Evolutionary conservation across 2,888 invertebrate genomes (phyloP).

Genomic region (Ectemnius cavifrons): DNA sequence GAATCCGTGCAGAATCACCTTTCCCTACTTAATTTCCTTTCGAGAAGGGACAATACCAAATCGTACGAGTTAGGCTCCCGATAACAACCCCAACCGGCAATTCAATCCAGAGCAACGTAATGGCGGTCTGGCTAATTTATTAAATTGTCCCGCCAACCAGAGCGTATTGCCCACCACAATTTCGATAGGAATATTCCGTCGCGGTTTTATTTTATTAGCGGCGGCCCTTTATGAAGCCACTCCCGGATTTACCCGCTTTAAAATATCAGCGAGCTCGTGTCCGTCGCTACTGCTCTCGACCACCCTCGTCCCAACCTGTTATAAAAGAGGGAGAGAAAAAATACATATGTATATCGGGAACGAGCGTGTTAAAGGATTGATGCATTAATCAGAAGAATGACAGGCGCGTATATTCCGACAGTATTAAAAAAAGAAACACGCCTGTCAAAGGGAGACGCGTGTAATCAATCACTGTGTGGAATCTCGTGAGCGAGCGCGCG

Average conservation of each 20-base stretch:
- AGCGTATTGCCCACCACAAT: background rate
- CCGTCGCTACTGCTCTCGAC: too few species aligned
- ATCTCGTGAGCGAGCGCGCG: too few species aligned
- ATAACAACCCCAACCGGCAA: background rate
- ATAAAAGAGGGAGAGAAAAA: background rate
- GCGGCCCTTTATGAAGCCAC: background rate
- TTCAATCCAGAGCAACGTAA: background rate
- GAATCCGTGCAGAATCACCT: constrained; percentile 18
- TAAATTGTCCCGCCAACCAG: background rate
- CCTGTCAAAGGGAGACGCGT: constrained; percentile 14
- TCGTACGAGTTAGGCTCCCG: constrained; percentile 1
- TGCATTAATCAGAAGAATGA: constrained; percentile 9
- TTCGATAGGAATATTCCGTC: constrained; percentile 5
- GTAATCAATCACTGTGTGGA: constrained; percentile 32
- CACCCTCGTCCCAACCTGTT: background rate
- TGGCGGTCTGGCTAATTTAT: constrained; percentile 1
- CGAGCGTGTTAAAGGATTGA: constrained; percentile 7
- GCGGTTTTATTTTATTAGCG: background rate
- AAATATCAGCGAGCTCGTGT: too few species aligned
- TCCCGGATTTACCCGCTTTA: too few species aligned
- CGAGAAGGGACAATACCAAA: constrained; percentile 6
- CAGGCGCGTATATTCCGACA: background rate
- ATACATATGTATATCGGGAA: background rate
- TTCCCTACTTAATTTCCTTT: constrained; percentile 4
- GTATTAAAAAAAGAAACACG: constrained; percentile 12